Conservation (phyloP, 2,888 invertebrate genomes). For the Alentia gelatinosa region DNA sequence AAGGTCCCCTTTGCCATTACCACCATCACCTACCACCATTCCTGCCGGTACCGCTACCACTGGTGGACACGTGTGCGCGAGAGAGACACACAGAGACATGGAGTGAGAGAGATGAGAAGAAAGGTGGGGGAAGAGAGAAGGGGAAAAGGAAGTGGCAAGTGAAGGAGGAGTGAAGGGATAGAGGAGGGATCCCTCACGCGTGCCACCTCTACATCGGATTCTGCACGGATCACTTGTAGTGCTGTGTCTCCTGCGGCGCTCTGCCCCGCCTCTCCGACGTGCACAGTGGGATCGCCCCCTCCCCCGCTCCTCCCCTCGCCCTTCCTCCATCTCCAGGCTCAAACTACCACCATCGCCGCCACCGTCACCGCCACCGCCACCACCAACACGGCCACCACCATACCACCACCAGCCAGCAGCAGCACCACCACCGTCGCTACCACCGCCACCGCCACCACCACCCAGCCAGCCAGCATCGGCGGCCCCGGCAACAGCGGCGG, state of each 20-base stretch:
- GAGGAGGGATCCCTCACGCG: no score
- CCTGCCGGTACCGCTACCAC: no score
- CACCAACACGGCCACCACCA: neutral
- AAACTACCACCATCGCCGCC: neutral
- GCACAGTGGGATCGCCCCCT: neutral
- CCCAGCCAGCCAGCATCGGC: neutral
- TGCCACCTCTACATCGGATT: neutral
- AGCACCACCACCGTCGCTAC: neutral
- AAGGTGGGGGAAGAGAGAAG: neutral
- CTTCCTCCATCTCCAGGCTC: neutral
- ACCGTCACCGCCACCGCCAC: neutral
- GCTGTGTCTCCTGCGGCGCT: neutral
- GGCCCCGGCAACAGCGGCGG: neutral
- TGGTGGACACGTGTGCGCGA: no score
- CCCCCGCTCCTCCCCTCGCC: neutral
- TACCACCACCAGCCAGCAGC: neutral
- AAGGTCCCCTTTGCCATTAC: neutral
- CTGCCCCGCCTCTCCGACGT: neutral
- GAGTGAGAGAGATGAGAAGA: neutral
- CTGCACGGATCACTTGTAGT: neutral
- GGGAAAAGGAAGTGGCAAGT: neutral
- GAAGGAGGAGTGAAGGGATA: neutral
- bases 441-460: conserved; percentile 4
- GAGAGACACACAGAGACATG: no score
- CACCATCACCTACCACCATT: neutral